These are phyloP conservation scores for Acrossocheilus wenchowensis DNA, from an alignment of 2,797 vertebrate species.

Conservation along the genomic window DNA sequence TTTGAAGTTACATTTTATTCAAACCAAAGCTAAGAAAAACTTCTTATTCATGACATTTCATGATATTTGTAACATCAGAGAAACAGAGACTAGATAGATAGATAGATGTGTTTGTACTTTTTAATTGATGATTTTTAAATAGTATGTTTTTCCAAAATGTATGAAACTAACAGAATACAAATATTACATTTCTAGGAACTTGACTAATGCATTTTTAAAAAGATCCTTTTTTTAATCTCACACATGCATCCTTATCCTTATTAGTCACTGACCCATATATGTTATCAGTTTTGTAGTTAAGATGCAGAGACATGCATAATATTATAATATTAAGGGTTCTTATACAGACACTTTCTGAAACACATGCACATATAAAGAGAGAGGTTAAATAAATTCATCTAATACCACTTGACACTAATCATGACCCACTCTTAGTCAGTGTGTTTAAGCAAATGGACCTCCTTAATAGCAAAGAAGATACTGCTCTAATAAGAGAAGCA, in stretches of 20 bases:
- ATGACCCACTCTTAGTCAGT: not conserved
- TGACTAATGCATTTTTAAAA: not conserved
- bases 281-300: not conserved
- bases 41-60: too few relatives aligned
- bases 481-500: slow-evolving; percentile 5
- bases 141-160: not conserved
- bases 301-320: not conserved
- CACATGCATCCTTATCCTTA: not conserved
- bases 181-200: not conserved
- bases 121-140: not conserved
- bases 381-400: not conserved
- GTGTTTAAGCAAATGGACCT: not conserved
- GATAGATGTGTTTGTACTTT: not conserved
- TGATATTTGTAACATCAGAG: not conserved
- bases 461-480: not conserved
- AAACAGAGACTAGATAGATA: not conserved
- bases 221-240: not conserved
- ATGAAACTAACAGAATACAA: not conserved
- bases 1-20: not conserved
- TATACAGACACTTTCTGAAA: not conserved
- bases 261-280: not conserved
- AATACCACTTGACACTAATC: not conserved
- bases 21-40: not conserved
- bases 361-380: not conserved
- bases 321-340: not conserved